Evolutionary conservation across 30 jellyfish, hydroid and myxozoan species (phyloP).

Genomic region (Aurelia aurita): DNA sequence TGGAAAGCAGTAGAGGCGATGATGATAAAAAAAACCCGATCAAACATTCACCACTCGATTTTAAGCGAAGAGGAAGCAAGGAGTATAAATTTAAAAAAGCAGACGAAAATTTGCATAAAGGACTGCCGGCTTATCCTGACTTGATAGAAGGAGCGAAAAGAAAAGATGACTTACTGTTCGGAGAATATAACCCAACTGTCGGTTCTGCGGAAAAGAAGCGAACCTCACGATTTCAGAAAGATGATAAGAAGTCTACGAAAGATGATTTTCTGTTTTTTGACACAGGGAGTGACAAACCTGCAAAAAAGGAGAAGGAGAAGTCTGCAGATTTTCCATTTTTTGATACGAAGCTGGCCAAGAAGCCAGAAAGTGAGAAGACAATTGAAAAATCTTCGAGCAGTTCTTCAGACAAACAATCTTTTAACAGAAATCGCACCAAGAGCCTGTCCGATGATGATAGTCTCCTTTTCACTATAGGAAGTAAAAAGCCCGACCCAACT

Average conservation of each 20-base stretch:
- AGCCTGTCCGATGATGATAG: slow-evolving; percentile 48
- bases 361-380: background rate
- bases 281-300: background rate
- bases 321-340: slow-evolving; percentile 14
- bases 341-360: slow-evolving; percentile 17
- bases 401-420: too few species aligned
- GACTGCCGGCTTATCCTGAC: slow-evolving; percentile 77
- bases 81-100: slow-evolving; percentile 43
- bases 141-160: slow-evolving; percentile 6
- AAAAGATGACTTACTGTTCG: slow-evolving; percentile 21
- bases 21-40: slow-evolving; percentile 38
- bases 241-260: background rate
- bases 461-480: slow-evolving; percentile 6
- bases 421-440: slow-evolving; percentile 17
- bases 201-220: slow-evolving; percentile 55
- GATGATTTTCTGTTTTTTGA: slow-evolving; percentile 45
- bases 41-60: slow-evolving; percentile 72
- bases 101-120: slow-evolving; percentile 82
- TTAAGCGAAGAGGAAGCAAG: slow-evolving; percentile 69
- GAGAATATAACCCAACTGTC: slow-evolving; percentile 50
- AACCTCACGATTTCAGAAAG: slow-evolving; percentile 23
- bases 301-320: background rate
- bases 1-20: slow-evolving; percentile 50
- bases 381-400: too few species aligned
- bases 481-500: slow-evolving; percentile 2